These are phyloP conservation scores for Casuarius casuarius DNA, from an alignment of 2,113 vertebrate genomes.

Conservation along the genomic window DNA sequence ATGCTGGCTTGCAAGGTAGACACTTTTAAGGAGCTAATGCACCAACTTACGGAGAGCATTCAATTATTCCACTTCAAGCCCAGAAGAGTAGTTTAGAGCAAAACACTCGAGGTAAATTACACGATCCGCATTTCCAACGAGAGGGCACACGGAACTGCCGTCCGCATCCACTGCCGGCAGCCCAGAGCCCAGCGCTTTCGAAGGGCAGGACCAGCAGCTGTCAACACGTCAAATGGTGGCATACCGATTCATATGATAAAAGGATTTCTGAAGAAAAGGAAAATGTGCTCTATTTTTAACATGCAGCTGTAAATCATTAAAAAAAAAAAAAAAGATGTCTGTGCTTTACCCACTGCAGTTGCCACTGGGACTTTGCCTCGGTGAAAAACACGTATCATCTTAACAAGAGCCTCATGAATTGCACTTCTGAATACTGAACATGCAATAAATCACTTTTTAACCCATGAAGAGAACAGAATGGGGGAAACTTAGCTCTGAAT, in stretches of 20 bases:
- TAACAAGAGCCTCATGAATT: background rate
- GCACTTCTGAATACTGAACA: background rate
- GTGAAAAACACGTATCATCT: background rate
- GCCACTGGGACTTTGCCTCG: background rate
- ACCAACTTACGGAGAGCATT: background rate
- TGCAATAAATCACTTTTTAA: background rate
- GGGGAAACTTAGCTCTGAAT: background rate
- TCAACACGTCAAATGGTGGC: background rate
- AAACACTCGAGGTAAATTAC: background rate
- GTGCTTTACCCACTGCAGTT: background rate
- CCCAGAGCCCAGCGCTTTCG: background rate
- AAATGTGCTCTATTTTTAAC: background rate
- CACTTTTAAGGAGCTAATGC: background rate
- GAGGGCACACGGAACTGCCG: background rate
- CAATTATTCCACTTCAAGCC: background rate
- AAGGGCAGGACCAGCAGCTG: background rate
- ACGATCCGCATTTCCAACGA: background rate
- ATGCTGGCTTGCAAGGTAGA: rapidly evolving
- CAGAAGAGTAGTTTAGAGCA: background rate
- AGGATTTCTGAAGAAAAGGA: background rate
- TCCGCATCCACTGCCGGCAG: background rate
- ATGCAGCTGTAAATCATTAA: background rate
- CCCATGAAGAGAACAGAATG: background rate
- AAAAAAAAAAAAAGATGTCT: background rate
- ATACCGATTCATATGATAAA: background rate